Conservation (phyloP, 1,140 invertebrate species). For the Drosophila melanica region DNA sequence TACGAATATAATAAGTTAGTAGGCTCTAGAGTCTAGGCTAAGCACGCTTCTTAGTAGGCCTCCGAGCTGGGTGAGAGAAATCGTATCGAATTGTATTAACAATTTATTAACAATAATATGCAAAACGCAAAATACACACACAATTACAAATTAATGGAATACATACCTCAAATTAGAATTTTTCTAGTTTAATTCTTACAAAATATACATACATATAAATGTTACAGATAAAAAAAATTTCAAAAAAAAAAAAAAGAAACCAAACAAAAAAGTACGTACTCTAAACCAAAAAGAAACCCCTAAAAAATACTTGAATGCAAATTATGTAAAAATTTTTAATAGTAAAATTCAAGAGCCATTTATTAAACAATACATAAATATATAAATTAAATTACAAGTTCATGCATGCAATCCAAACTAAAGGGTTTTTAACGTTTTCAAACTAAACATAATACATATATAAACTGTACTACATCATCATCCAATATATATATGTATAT, state of each 20-base stretch:
- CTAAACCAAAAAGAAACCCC: constrained; percentile 38
- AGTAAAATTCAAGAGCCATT: constrained; percentile 80
- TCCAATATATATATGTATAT: constrained; percentile 33
- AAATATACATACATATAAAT: constrained; percentile 71
- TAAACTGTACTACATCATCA: constrained; percentile 34
- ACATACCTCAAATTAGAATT: constrained; percentile 83
- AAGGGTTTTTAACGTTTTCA: constrained; percentile 55
- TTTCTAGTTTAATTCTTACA: constrained; percentile 83
- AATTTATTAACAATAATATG: constrained; percentile 55
- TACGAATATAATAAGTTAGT: constrained; percentile 36
- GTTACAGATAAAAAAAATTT: constrained; percentile 53
- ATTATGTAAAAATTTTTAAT: constrained; percentile 74
- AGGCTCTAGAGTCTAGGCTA: constrained; percentile 58
- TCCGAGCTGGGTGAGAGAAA: constrained; percentile 27
- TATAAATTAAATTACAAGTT: constrained; percentile 47
- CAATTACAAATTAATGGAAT: constrained; percentile 82
- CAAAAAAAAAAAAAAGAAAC: constrained; percentile 22
- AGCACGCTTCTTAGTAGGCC: constrained; percentile 68
- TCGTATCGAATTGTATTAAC: constrained; percentile 35
- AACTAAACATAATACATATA: constrained; percentile 30
- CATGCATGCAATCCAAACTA: constrained; percentile 62
- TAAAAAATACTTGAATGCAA: constrained; percentile 54
- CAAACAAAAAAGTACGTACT: constrained; percentile 37
- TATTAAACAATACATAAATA: constrained; percentile 62
- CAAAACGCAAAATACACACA: constrained; percentile 15